A percentile compares a stretch with the other conserved stretches of the same genome.
phyloP scores from a whole-genome alignment of 2,888 invertebrate species.

The Orthosia cruda region DNA sequence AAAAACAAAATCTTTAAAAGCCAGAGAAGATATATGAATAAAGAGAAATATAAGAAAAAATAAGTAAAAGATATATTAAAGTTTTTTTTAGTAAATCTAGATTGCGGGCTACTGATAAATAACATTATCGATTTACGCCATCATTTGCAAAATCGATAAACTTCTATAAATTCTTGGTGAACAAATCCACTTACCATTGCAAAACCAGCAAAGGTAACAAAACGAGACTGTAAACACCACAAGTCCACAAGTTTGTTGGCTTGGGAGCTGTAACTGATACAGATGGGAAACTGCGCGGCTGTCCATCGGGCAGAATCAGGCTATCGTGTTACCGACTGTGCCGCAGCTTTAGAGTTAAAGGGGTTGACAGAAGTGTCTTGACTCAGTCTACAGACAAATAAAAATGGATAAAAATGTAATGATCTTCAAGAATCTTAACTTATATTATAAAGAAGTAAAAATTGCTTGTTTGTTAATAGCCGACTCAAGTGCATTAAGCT shows the following conservation, averaged over 20 bases:
- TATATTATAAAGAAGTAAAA: too few relatives aligned
- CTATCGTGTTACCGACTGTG: constrained; percentile 53
- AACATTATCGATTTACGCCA: too few relatives aligned
- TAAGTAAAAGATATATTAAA: too few relatives aligned
- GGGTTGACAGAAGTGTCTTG: neutral
- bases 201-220: constrained; percentile 34
- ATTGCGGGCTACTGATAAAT: too few relatives aligned
- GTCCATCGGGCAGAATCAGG: constrained; percentile 37
- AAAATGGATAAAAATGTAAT: neutral
- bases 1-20: too few relatives aligned
- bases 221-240: constrained; percentile 44
- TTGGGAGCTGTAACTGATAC: constrained; percentile 68
- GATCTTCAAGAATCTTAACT: neutral
- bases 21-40: too few relatives aligned
- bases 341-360: constrained; percentile 17
- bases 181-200: constrained; percentile 1
- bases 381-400: neutral
- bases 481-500: too few relatives aligned
- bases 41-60: too few relatives aligned
- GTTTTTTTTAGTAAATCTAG: too few relatives aligned
- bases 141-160: neutral
- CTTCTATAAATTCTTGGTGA: neutral
- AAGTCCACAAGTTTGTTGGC: constrained; percentile 33
- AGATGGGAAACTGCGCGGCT: constrained; percentile 69
- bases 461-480: too few relatives aligned